These are phyloP conservation scores for Apamea sordens DNA, from an alignment of 2,888 invertebrate genomes.

Conservation along the genomic window DNA sequence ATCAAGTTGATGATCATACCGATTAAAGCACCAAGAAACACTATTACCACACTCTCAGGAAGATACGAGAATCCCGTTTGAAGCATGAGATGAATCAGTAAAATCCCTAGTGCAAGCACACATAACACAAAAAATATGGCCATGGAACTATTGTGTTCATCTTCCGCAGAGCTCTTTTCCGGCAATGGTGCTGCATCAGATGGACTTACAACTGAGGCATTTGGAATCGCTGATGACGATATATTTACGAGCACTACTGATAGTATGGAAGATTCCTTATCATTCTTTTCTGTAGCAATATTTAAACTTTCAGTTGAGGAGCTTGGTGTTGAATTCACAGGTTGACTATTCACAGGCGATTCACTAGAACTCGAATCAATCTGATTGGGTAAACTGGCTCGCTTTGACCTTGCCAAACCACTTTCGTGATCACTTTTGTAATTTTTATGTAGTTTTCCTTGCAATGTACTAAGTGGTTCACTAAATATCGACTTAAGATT, in stretches of 20 bases:
- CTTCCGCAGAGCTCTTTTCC: constrained; percentile 97
- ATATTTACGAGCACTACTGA: constrained; percentile 80
- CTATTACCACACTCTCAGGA: constrained; percentile 99
- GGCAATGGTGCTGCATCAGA: constrained; percentile 95
- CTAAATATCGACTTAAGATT: constrained; percentile 28
- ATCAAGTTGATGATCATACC: constrained; percentile 97
- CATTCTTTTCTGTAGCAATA: constrained; percentile 80
- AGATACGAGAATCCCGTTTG: constrained; percentile 98
- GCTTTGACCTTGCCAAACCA: constrained; percentile 78
- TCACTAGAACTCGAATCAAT: constrained; percentile 80
- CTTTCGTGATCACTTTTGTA: constrained; percentile 51
- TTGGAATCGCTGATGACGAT: constrained; percentile 78
- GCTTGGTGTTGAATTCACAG: constrained; percentile 67
- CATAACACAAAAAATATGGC: constrained; percentile 99
- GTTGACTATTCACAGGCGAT: constrained; percentile 69
- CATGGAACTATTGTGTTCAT: constrained; percentile 98
- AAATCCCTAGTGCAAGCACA: constrained; percentile 97
- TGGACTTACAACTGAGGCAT: constrained; percentile 89
- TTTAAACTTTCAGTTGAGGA: constrained; percentile 80
- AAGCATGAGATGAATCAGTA: constrained; percentile 98
- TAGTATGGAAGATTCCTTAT: constrained; percentile 73
- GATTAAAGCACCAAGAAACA: constrained; percentile 97
- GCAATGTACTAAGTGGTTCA: constrained; percentile 24
- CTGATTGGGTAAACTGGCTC: constrained; percentile 73
- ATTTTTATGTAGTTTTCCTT: constrained; percentile 33